Evolutionary conservation across 2,113 vertebrate genomes (phyloP).

Genomic region (Bufo gargarizans): DNA sequence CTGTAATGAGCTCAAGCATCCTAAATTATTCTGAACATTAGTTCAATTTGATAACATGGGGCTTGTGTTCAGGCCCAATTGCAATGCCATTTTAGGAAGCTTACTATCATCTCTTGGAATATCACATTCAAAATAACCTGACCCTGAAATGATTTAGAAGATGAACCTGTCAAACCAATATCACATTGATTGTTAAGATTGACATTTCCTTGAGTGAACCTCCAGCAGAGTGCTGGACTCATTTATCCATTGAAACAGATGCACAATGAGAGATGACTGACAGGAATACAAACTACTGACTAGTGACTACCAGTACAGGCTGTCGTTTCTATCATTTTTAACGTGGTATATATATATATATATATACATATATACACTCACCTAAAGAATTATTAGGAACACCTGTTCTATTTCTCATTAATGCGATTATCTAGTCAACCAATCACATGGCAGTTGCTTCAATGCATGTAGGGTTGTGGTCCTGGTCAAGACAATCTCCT

Average conservation of each 20-base stretch:
- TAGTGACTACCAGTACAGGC: background rate
- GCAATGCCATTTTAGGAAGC: background rate
- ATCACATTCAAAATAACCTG: background rate
- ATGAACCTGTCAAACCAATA: slow-evolving; percentile 11
- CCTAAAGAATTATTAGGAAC: no score
- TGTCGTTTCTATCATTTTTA: no score
- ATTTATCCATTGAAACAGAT: background rate
- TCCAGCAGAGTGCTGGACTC: background rate
- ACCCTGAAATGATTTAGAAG: background rate
- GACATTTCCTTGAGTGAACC: slow-evolving; percentile 20
- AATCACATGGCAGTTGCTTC: no score
- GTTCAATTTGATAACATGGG: background rate
- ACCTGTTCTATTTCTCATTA: no score
- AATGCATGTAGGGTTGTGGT: no score
- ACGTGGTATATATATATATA: no score
- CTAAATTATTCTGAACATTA: background rate
- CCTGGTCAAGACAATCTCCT: no score
- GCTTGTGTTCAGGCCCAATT: background rate
- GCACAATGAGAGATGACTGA: background rate
- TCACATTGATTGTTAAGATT: background rate
- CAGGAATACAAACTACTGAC: background rate
- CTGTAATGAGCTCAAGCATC: background rate
- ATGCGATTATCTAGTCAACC: no score
- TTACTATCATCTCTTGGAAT: background rate
- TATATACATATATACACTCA: no score